These are phyloP conservation scores for Agrypnia vestita DNA, from an alignment of 1,140 invertebrate species.

Conservation along the genomic window DNA sequence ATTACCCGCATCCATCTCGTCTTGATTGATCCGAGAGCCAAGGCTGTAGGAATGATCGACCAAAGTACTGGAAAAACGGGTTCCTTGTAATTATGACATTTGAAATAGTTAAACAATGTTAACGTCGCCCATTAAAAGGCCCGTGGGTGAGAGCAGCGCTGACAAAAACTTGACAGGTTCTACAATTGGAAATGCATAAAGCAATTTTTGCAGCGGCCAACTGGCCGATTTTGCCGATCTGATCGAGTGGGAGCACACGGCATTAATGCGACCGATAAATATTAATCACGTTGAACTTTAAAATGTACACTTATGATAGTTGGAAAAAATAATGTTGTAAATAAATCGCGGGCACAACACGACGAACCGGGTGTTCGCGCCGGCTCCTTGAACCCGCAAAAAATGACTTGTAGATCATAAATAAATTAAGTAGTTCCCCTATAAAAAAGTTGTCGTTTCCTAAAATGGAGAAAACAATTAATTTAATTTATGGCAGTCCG, in stretches of 20 bases:
- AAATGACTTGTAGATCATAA: slow-evolving; percentile 9
- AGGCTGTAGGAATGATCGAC: background rate
- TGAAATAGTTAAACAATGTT: background rate
- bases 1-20: too few relatives aligned
- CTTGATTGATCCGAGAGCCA: background rate
- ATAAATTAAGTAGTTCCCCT: slow-evolving; percentile 19
- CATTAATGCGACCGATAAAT: background rate
- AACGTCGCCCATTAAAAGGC: background rate
- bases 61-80: background rate
- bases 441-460: slow-evolving; percentile 42
- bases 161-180: background rate
- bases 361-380: too few relatives aligned
- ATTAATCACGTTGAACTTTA: slow-evolving; percentile 8
- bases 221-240: too few relatives aligned
- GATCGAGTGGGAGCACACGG: slow-evolving; percentile 25
- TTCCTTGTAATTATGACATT: slow-evolving; percentile 5
- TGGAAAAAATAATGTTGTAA: background rate
- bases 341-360: too few relatives aligned
- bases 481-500: slow-evolving; percentile 11
- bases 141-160: background rate
- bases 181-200: slow-evolving; percentile 28
- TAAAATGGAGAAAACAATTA: slow-evolving; percentile 44
- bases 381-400: too few relatives aligned
- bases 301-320: background rate
- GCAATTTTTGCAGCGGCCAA: background rate